Conservation (phyloP, 2,888 invertebrate genomes). For the Agrotis ipsilon region DNA sequence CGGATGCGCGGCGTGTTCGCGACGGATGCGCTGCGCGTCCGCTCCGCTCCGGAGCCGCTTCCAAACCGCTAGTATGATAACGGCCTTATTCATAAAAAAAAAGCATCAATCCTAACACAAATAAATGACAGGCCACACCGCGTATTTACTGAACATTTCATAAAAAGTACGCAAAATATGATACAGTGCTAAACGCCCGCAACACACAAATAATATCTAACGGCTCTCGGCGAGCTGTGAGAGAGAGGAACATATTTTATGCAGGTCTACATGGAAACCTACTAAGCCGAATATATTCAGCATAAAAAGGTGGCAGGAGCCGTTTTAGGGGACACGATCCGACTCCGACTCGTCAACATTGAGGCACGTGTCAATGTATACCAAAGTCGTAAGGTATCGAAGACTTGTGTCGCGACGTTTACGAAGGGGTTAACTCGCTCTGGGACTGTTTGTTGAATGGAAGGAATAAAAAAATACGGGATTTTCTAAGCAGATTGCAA, state of each 20-base stretch:
- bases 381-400: too few species aligned
- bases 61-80: too few species aligned
- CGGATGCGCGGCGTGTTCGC: too few species aligned
- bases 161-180: conserved; percentile 6
- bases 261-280: conserved; percentile 83
- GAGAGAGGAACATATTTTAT: conserved; percentile 82
- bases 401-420: too few species aligned
- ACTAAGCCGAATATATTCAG: conserved; percentile 85
- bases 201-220: conserved; percentile 76
- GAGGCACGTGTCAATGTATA: too few species aligned
- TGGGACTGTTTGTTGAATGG: too few species aligned
- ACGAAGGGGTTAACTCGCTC: too few species aligned
- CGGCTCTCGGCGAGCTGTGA: conserved; percentile 65
- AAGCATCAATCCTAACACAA: not conserved
- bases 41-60: too few species aligned
- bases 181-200: conserved; percentile 54
- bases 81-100: too few species aligned
- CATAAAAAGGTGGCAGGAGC: conserved; percentile 72
- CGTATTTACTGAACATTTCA: conserved; percentile 7
- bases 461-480: too few species aligned
- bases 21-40: too few species aligned
- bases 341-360: conserved; percentile 19
- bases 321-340: conserved; percentile 70
- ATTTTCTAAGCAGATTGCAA: too few species aligned
- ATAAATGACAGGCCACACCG: not conserved